Evolutionary conservation across 2,797 vertebrate species (phyloP).

Genomic region (Euthynnus affinis): DNA sequence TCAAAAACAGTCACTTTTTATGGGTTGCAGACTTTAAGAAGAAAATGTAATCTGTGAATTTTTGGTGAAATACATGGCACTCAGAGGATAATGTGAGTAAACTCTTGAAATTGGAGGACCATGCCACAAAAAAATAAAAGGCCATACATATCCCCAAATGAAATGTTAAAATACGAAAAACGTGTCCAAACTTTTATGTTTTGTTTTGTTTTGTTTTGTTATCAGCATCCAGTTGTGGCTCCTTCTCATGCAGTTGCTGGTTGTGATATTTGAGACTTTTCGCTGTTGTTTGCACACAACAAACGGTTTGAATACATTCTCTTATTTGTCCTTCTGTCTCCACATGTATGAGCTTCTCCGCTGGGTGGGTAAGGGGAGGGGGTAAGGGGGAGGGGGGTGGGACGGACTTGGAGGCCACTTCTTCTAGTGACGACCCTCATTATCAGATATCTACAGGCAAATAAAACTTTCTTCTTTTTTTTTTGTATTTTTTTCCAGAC

Average conservation of each 20-base stretch:
- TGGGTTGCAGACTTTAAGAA: not conserved
- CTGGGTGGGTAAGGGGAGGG: not conserved
- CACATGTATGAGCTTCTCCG: constrained; percentile 6
- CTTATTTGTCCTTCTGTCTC: constrained; percentile 25
- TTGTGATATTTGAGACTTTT: constrained; percentile 56
- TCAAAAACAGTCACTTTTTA: not conserved
- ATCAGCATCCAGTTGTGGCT: constrained; percentile 21
- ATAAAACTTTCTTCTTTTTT: constrained; percentile 58
- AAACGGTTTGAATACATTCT: constrained; percentile 55
- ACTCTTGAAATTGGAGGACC: constrained; percentile 42
- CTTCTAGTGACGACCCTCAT: constrained; percentile 12
- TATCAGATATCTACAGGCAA: constrained; percentile 63
- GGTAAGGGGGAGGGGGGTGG: no score
- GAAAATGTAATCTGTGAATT: not conserved
- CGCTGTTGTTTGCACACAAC: constrained; percentile 41
- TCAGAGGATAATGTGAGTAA: not conserved
- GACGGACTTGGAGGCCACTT: constrained; percentile 35
- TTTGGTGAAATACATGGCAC: not conserved
- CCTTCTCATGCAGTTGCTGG: constrained; percentile 62
- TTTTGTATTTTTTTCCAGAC: constrained; percentile 63
- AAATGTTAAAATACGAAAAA: constrained; percentile 17
- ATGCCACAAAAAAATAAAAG: constrained; percentile 19
- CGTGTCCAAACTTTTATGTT: constrained; percentile 21
- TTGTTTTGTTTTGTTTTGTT: constrained; percentile 2
- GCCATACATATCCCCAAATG: not conserved